A percentile compares a stretch with the other conserved stretches of the same genome.
Conservation (phyloP, 2,888 invertebrate genomes). For the Alsophila aescularia region DNA sequence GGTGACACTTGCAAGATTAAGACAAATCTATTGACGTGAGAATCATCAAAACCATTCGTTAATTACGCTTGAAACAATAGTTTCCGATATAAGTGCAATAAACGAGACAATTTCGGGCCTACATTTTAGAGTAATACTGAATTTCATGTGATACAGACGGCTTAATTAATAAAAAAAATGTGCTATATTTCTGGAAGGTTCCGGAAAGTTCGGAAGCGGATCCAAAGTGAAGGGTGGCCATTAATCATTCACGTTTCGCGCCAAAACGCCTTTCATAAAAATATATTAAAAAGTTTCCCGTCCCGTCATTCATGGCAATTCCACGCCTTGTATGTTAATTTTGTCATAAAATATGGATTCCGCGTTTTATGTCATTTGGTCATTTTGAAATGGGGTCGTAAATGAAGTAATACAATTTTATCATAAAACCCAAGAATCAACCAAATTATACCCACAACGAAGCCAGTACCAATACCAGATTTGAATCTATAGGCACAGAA, state of each 20-base stretch:
- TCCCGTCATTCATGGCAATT: constrained; percentile 63
- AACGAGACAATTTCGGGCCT: background rate
- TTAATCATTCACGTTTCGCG: constrained; percentile 75
- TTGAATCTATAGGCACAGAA: background rate
- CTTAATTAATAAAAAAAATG: constrained; percentile 63
- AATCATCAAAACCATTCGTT: too few relatives aligned
- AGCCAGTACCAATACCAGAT: background rate
- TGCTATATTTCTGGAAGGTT: constrained; percentile 48
- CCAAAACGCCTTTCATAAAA: constrained; percentile 75
- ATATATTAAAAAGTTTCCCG: constrained; percentile 74
- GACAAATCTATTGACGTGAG: too few relatives aligned
- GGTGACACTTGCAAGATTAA: too few relatives aligned
- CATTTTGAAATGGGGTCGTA: constrained; percentile 33
- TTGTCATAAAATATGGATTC: constrained; percentile 67
- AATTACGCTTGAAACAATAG: too few relatives aligned
- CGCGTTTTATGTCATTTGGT: constrained; percentile 57
- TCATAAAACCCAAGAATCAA: constrained; percentile 12
- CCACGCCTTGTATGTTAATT: constrained; percentile 75
- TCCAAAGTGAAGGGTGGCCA: constrained; percentile 69
- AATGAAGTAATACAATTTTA: constrained; percentile 21
- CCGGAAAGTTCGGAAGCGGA: constrained; percentile 60
- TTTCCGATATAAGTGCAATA: too few relatives aligned
- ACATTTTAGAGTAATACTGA: constrained; percentile 22
- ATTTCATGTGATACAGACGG: constrained; percentile 49
- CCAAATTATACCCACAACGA: background rate